Evolutionary conservation across 2,797 vertebrate species (phyloP), one percentile per base, ranked within the genome.

Genomic region (Gila robusta): DNA sequence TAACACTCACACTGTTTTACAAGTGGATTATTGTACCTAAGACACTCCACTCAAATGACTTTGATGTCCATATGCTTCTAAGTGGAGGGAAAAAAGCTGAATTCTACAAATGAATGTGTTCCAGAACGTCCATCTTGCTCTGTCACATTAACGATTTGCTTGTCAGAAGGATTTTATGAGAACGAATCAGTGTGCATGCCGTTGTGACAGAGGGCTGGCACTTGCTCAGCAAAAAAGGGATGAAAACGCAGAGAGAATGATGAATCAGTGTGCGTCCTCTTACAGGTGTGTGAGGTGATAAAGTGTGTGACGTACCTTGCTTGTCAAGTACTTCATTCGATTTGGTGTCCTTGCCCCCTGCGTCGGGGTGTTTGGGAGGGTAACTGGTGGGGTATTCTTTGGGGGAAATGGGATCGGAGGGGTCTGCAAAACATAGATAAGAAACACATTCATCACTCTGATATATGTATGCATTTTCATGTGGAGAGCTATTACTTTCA

Each of bases 351-450:
- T 97, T 98, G 86, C 93, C 95, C 0, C 95, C 96, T 85, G 94
- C 94, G 5, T 97, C 96, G 82, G 96, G 73, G 91, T 96, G 93
- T 87, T 96, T 96, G 49, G 98, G 97, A 0, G 96, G 93, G 89
- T 94, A 95, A 93, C 93, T 96, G 85, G 98, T 98, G 83, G 98
- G 96, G 47, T 94, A 95, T 92, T 96, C 95, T 95, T 96, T 96
- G 90, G 96, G 92, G 89, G 95, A 94, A 90, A 95, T 92, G 11
- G 97, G 94, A 21, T 97, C 97, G 90, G 96, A 94, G 35, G 97
- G 97, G 96, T 96, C 98, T 99, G 94, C 44, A 91, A 92, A 86
- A 93, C 89, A 93, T 80, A 93, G 88, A 83, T 78, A 81, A 80
- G 66, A 74, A 83, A 79, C 67, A 56, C 83, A 84, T 77, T 84